Conservation (phyloP, 1,140 invertebrate species). For the Aleiodes sp. region DNA sequence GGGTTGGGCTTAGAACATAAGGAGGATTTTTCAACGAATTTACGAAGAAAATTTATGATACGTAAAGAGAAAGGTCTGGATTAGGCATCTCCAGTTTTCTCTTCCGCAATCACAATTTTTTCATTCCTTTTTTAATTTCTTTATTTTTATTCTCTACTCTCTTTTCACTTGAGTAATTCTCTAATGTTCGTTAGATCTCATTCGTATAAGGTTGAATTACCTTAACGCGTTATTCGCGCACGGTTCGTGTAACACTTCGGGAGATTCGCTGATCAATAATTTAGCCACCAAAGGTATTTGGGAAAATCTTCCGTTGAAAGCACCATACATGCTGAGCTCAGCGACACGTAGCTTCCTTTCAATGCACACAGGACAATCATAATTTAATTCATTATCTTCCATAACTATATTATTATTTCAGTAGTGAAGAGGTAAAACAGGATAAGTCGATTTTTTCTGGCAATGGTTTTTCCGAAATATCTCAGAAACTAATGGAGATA, state of each 20-base stretch:
- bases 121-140: neutral
- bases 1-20: neutral
- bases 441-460: too few species aligned
- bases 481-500: too few species aligned
- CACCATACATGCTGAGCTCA: neutral
- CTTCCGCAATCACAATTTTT: neutral
- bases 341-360: neutral
- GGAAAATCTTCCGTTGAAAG: neutral
- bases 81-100: neutral
- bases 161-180: neutral
- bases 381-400: neutral
- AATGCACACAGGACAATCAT: neutral
- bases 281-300: neutral
- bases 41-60: neutral
- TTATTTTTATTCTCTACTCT: too few species aligned
- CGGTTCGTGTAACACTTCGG: constrained; percentile 4
- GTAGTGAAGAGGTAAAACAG: too few species aligned
- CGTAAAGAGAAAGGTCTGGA: neutral
- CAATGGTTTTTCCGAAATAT: too few species aligned
- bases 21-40: constrained; percentile 5
- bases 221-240: constrained; percentile 10
- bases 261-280: constrained; percentile 8
- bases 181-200: neutral
- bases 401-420: too few species aligned
- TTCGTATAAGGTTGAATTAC: neutral